Conservation (phyloP, 2,888 invertebrate genomes). For the Agrotis ipsilon region DNA sequence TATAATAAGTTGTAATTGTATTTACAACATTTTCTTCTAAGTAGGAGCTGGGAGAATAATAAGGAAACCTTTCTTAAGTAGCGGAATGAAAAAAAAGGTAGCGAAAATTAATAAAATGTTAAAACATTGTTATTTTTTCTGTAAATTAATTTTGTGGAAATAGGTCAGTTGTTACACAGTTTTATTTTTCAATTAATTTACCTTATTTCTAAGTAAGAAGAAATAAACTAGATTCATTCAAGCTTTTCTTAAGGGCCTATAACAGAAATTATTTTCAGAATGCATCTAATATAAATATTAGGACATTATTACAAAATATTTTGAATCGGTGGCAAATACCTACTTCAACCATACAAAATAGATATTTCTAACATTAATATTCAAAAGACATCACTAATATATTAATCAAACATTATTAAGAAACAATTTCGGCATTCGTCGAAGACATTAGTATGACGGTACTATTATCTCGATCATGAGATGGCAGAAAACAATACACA, state of each 20-base stretch:
- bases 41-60: background rate
- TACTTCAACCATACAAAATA: slow-evolving; percentile 14
- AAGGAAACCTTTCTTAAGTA: no score
- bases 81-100: no score
- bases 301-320: no score
- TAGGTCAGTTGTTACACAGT: no score
- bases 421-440: slow-evolving; percentile 31
- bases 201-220: no score
- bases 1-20: slow-evolving; percentile 16
- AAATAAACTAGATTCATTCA: no score
- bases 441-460: slow-evolving; percentile 35
- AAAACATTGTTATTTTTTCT: background rate
- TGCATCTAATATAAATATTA: no score
- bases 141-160: background rate
- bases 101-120: background rate
- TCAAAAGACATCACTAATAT: slow-evolving; percentile 47
- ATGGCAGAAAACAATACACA: slow-evolving; percentile 8
- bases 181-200: no score
- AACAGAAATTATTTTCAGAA: no score
- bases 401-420: slow-evolving; percentile 47
- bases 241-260: no score
- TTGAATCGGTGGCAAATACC: no score
- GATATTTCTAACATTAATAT: slow-evolving; percentile 54
- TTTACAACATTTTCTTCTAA: slow-evolving; percentile 11
- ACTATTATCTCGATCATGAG: slow-evolving; percentile 26